Percentiles rank a stretch among this genome's conserved stretches.
phyloP scores from a whole-genome alignment of 2,888 invertebrate genomes.

The Oscheius onirici region DNA sequence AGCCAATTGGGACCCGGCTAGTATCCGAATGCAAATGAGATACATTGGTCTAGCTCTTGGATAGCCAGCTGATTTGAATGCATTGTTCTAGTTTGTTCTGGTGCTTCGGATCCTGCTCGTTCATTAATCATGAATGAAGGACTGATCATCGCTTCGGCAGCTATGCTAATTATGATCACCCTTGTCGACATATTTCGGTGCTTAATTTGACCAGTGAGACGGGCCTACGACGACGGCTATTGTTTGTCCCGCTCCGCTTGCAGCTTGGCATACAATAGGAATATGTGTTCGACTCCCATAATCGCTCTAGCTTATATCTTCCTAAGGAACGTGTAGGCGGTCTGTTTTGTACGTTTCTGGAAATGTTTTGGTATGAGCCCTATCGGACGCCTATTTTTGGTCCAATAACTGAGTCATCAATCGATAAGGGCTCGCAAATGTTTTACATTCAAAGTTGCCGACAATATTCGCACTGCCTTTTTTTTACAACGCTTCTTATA shows the following conservation, averaged over 20 bases:
- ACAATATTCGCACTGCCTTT: not conserved
- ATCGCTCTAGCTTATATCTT: not conserved
- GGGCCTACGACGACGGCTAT: constrained; percentile 13
- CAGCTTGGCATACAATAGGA: constrained; percentile 26
- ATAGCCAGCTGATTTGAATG: constrained; percentile 24
- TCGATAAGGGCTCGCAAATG: no score
- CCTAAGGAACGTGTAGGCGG: no score
- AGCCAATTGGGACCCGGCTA: not conserved
- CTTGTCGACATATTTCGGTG: not conserved
- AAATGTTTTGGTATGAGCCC: no score
- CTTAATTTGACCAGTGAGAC: not conserved
- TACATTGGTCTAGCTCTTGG: constrained; percentile 21
- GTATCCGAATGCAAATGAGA: constrained; percentile 26
- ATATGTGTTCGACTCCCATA: constrained; percentile 24
- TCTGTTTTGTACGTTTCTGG: no score
- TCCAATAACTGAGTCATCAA: no score
- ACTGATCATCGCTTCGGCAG: not conserved
- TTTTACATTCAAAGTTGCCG: not conserved
- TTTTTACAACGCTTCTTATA: not conserved
- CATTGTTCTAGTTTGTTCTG: constrained; percentile 5
- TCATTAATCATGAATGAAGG: constrained; percentile 17
- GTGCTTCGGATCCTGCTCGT: not conserved
- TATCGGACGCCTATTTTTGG: no score
- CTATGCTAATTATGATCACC: constrained; percentile 5
- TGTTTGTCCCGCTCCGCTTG: constrained; percentile 17